Base-by-base conservation (phyloP, 1,140 invertebrate species). In the Glossosoma conforme region DNA sequence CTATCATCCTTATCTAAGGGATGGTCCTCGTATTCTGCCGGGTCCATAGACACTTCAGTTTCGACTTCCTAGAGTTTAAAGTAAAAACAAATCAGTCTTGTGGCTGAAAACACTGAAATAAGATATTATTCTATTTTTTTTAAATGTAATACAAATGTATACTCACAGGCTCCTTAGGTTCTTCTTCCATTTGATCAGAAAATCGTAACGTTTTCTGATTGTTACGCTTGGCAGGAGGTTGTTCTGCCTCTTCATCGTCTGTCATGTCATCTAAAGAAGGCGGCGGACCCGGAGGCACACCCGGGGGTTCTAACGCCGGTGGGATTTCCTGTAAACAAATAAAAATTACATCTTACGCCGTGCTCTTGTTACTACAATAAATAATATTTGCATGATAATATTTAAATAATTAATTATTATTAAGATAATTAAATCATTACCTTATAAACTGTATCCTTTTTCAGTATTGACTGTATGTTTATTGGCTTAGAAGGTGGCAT, bases 281-380 rank as follows among this genome's bases (percentile, higher is more conserved):
- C 11, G 90, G 88, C 17, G 86, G 84, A 20, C 84, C 89, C 1
- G 86, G 84, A 8, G 94, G 94, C 3, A 93, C 91, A 33, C 93
- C 93, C 2, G 93, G 90, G 8, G 91, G 84, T 62, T 87, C 83
- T 61, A 70, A 50, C 2, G 68, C 70, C 3, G 66, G 33, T 14
- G 74, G 65, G 14, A 69, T 61, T 48, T 74, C 72, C 72, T 58
- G 24, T 19, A n/a, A 53, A 53, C 5, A 33, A 35, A 5, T 21
- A 9, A 14, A n/a, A n/a, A 8, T 8, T 8, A 28, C 6, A 28
- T 28, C n/a, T 28, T n/a, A 28, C 6, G 6, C 6, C 25, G 6
- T 8, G 25, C 6, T 28, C 25, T 8, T 28, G 32, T 6, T 44
- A 8, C n/a, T 35, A 13, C n/a, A 6, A 35, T 44, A 32, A 44